These are phyloP conservation scores for Ectobius pallidus DNA, from an alignment of 2,888 invertebrate species.

Conservation along the genomic window DNA sequence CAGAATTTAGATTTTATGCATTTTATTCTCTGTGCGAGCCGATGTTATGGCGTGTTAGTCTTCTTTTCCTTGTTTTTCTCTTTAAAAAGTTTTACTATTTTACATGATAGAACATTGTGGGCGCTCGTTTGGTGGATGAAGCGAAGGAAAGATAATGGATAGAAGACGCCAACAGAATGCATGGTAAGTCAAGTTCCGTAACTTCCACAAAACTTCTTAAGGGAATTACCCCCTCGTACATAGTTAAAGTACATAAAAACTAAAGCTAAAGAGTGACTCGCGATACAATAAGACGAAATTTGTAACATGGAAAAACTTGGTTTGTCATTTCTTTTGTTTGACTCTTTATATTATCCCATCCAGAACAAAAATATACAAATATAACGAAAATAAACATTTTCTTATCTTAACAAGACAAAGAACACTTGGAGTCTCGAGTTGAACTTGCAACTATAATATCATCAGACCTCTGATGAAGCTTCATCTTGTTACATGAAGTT, in stretches of 20 bases:
- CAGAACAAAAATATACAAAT: too few relatives aligned
- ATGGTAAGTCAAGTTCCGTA: background rate
- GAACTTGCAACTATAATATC: too few relatives aligned
- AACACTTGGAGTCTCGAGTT: too few relatives aligned
- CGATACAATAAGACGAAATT: background rate
- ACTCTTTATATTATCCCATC: too few relatives aligned
- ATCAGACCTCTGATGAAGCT: too few relatives aligned
- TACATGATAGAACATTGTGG: conserved; percentile 6
- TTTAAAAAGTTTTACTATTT: background rate
- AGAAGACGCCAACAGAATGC: background rate
- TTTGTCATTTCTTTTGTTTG: conserved; percentile 2
- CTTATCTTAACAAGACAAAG: too few relatives aligned
- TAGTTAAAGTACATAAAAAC: too few relatives aligned
- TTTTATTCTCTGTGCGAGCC: too few relatives aligned
- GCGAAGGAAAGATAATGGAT: background rate
- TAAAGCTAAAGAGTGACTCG: background rate
- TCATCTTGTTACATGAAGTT: too few relatives aligned
- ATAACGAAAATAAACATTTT: too few relatives aligned
- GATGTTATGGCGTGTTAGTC: background rate
- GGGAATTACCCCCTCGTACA: background rate
- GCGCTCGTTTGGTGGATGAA: background rate
- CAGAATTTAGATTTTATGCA: too few relatives aligned
- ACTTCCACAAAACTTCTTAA: too few relatives aligned
- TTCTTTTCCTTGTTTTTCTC: background rate
- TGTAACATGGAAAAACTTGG: background rate